phyloP scores from a whole-genome alignment of 64 coral and sea anemone genomes.

The Dendrophyllia cribrosa region DNA sequence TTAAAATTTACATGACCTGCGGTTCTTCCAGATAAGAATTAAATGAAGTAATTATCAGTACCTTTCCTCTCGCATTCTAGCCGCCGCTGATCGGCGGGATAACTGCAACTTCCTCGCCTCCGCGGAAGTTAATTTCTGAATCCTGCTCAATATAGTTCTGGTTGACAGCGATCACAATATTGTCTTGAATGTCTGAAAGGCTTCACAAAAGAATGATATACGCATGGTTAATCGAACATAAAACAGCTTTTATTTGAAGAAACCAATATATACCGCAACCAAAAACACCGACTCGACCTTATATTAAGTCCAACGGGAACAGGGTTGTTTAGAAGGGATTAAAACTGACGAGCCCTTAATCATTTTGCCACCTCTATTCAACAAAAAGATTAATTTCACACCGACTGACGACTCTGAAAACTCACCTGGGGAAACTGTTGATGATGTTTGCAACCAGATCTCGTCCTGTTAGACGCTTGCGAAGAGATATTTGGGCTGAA shows the following conservation, averaged over 20 bases:
- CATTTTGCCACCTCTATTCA: background rate
- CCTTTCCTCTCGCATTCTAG: conserved; percentile 52
- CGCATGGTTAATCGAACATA: background rate
- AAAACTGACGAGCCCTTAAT: background rate
- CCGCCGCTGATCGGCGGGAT: conserved; percentile 85
- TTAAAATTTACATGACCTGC: no score
- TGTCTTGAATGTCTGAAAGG: conserved; percentile 65
- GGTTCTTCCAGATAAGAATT: background rate
- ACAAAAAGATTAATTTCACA: conserved; percentile 7
- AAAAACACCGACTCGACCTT: background rate
- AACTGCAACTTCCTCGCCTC: conserved; percentile 74
- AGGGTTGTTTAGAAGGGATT: background rate
- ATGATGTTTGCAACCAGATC: conserved; percentile 55
- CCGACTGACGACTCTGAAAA: background rate
- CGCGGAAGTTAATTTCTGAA: conserved; percentile 23
- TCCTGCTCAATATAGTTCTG: conserved; percentile 66
- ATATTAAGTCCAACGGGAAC: background rate
- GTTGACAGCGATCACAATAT: conserved; percentile 71
- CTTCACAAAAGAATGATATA: conserved; percentile 1
- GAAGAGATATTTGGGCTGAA: conserved; percentile 48
- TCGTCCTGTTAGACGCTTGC: background rate
- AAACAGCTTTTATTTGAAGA: background rate
- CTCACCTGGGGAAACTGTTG: conserved; percentile 62
- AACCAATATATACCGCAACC: background rate
- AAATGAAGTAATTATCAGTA: background rate